Base-by-base conservation (phyloP, 30 jellyfish, hydroid and myxozoan species). In the Clytia hemisphaerica region DNA sequence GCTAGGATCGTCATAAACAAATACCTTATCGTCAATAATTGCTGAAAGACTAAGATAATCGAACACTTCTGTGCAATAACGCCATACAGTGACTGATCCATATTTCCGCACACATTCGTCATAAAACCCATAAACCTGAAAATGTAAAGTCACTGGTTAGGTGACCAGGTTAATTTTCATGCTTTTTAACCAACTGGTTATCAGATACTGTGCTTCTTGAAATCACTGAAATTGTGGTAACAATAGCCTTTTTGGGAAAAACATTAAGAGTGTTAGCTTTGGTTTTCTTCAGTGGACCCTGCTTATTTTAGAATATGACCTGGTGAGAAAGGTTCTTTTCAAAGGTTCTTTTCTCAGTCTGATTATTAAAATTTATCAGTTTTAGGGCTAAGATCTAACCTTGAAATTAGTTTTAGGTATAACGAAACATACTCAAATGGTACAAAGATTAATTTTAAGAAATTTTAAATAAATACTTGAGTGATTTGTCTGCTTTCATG, bases 91-190 rank as follows among this genome's bases (percentile, higher is more conserved):
- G 9, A 80, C 95, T 0, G 96, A 75, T 26, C 99, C 99, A 46
- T 92, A 92, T 74, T 92, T 92, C 24, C 99, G 89, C 7, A 92
- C 91, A 53, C 99, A 92, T 84, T 92, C 99, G 49, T 92, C 99
- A 69, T 92, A 92, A 62, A 92, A 92, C 0, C 99, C 99, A 74
- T 92, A 92, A 22, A 83, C 99, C 99, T 91, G 59, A 24, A 25
- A 44, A 21, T 40, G 30, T 36, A 61, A 32, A 50, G 4, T n/a
- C 0, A 57, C 7, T 22, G 9, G 2, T 46, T 46, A 46, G 53
- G n/a, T 40, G 53, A n/a, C 19, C 9, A 4, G 25, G 25, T 27
- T 3, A 4, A 9, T 2, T 9, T 30, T 4, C 24, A 2, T 2
- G 18, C 60, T 46, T 46, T 9, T n/a, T n/a, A 46, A 40, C 53